Percentiles rank a stretch among this genome's conserved stretches.
These are phyloP conservation scores for Pristionchus maxplancki DNA, from an alignment of 2,888 invertebrate genomes.

Conservation along the genomic window DNA sequence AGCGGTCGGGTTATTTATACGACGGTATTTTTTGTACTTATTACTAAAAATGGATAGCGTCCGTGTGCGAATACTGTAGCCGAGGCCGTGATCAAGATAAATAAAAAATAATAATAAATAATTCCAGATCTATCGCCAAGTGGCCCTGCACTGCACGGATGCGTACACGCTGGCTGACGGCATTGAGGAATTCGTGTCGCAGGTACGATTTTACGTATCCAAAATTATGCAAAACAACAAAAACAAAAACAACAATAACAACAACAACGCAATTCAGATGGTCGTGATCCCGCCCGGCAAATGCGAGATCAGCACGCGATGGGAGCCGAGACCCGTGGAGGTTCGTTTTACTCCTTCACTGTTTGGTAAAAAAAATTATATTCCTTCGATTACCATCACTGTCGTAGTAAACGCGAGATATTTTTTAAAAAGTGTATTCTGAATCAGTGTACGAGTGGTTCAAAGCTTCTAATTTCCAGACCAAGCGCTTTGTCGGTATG, in stretches of 20 bases:
- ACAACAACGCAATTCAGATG: conserved; percentile 13
- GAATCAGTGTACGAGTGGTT: too few relatives aligned
- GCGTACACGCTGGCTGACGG: conserved; percentile 62
- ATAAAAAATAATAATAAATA: not conserved
- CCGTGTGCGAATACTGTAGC: too few relatives aligned
- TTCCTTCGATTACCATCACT: not conserved
- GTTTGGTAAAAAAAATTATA: too few relatives aligned
- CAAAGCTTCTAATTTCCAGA: too few relatives aligned
- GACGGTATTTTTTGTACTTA: too few relatives aligned
- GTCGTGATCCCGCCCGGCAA: conserved; percentile 72
- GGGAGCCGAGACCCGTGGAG: conserved; percentile 78
- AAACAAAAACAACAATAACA: not conserved
- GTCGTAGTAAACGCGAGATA: not conserved
- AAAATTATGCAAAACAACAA: conserved; percentile 40
- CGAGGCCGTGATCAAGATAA: too few relatives aligned
- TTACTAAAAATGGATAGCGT: too few relatives aligned
- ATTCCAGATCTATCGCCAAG: conserved; percentile 63
- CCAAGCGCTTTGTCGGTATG: too few relatives aligned
- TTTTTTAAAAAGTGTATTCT: too few relatives aligned
- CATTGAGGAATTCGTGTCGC: conserved; percentile 68
- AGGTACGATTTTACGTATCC: conserved; percentile 33
- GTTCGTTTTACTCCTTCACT: too few relatives aligned
- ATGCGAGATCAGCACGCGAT: conserved; percentile 72
- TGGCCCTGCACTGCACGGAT: conserved; percentile 60
- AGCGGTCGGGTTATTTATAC: too few relatives aligned